Conservation (phyloP, 1,140 invertebrate genomes). For the Capitella teleta region DNA sequence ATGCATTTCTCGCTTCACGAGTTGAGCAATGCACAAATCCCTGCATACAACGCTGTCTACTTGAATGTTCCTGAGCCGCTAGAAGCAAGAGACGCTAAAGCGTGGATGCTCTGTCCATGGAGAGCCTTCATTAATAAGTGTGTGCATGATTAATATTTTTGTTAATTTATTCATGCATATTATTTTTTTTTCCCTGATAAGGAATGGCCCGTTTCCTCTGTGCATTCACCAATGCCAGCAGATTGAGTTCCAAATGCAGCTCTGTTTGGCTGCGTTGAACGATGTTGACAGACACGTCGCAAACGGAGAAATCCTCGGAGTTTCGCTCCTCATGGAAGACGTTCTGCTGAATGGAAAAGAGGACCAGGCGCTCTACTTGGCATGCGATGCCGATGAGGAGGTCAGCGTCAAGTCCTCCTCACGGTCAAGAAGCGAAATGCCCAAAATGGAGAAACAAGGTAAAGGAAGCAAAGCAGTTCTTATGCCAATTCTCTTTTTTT, state of each 20-base stretch:
- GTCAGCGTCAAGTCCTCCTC: background rate
- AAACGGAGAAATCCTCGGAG: conserved; percentile 39
- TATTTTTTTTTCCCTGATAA: conserved; percentile 7
- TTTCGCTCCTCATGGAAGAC: conserved; percentile 39
- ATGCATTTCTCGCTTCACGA: conserved; percentile 29
- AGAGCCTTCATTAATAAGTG: conserved; percentile 32
- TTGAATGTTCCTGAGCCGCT: conserved; percentile 37
- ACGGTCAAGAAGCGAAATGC: no score
- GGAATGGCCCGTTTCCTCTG: conserved; percentile 32
- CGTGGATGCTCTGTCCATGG: conserved; percentile 30
- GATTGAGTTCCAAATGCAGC: conserved; percentile 33
- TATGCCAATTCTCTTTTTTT: no score
- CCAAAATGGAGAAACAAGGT: no score
- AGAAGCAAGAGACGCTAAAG: conserved; percentile 28
- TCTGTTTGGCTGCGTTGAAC: conserved; percentile 35
- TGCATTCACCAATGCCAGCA: conserved; percentile 32
- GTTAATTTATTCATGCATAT: background rate
- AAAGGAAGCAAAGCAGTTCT: no score
- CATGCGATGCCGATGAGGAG: conserved; percentile 11
- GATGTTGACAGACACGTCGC: conserved; percentile 41
- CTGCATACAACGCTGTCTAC: conserved; percentile 20
- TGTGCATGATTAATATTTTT: conserved; percentile 2
- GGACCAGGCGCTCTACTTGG: conserved; percentile 13
- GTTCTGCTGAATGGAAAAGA: conserved; percentile 26
- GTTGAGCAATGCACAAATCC: conserved; percentile 30